phyloP scores from a whole-genome alignment of 2,797 vertebrate genomes.

The Lagorchestes hirsutus region DNA sequence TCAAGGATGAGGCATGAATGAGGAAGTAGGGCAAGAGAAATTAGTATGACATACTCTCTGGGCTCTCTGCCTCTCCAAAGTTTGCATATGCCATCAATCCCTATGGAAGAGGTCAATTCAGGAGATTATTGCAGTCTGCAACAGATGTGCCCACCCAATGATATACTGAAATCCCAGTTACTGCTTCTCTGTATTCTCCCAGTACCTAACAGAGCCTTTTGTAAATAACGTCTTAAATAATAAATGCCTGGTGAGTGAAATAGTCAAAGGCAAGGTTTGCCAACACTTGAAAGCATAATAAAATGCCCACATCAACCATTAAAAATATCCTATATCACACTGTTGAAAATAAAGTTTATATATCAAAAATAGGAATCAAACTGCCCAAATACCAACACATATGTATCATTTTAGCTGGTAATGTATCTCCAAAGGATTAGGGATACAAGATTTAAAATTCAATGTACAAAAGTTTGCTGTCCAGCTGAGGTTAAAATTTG shows the following conservation, averaged over 20 bases:
- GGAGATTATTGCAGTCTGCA: neutral
- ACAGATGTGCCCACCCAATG: neutral
- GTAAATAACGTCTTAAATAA: neutral
- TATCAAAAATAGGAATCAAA: neutral
- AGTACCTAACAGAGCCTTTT: neutral
- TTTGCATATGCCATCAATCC: neutral
- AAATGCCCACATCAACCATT: neutral
- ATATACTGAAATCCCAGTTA: neutral
- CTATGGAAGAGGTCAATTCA: neutral
- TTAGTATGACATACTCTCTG: neutral
- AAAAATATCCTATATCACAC: neutral
- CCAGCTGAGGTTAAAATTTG: neutral
- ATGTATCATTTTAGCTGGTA: neutral
- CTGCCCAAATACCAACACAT: neutral
- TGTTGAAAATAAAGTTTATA: neutral
- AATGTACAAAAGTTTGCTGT: neutral
- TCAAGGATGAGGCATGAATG: neutral
- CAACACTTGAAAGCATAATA: neutral
- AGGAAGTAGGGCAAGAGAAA: neutral
- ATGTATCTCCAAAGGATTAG: neutral
- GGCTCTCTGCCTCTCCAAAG: neutral
- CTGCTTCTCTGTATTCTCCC: neutral
- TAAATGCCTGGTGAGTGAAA: neutral
- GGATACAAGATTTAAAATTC: neutral
- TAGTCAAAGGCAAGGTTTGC: neutral